Percentiles rank a stretch among this genome's conserved stretches.
Conservation (phyloP, 1,140 invertebrate genomes). For the Harpegnathos saltator region DNA sequence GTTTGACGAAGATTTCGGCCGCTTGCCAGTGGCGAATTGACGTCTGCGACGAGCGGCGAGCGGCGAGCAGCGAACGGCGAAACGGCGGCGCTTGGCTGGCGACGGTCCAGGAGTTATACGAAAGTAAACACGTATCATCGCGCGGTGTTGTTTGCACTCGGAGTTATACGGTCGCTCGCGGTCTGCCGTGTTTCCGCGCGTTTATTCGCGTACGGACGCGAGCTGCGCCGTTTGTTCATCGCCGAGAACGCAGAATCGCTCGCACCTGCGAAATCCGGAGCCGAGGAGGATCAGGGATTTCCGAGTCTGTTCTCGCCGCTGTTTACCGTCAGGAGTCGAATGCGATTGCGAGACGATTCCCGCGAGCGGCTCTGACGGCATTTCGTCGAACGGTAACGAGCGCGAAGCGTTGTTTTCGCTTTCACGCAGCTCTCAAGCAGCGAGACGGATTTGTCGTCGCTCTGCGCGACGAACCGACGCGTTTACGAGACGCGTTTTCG, state of each 20-base stretch:
- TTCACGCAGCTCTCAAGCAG: too few relatives aligned
- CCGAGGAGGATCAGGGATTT: not conserved
- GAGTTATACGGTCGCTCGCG: constrained; percentile 31
- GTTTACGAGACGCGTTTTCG: too few relatives aligned
- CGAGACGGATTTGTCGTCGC: too few relatives aligned
- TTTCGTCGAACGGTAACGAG: too few relatives aligned
- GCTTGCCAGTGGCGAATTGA: constrained; percentile 73
- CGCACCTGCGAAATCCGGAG: not conserved
- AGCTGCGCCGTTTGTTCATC: constrained; percentile 1
- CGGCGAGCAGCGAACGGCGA: too few relatives aligned
- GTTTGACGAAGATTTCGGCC: constrained; percentile 72
- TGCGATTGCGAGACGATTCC: too few relatives aligned
- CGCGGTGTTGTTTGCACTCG: constrained; percentile 58
- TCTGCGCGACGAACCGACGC: too few relatives aligned
- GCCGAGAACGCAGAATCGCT: not conserved
- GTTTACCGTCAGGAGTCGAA: too few relatives aligned
- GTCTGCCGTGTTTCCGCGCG: constrained; percentile 3
- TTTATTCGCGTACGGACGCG: constrained; percentile 12
- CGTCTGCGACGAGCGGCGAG: constrained; percentile 58
- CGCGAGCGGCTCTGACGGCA: too few relatives aligned
- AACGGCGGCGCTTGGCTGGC: constrained; percentile 64
- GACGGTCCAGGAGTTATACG: constrained; percentile 70
- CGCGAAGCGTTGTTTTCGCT: too few relatives aligned
- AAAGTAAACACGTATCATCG: constrained; percentile 72
- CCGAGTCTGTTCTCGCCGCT: not conserved